phyloP scores from a whole-genome alignment of 1,140 invertebrate genomes.

The Anastrepha ludens region DNA sequence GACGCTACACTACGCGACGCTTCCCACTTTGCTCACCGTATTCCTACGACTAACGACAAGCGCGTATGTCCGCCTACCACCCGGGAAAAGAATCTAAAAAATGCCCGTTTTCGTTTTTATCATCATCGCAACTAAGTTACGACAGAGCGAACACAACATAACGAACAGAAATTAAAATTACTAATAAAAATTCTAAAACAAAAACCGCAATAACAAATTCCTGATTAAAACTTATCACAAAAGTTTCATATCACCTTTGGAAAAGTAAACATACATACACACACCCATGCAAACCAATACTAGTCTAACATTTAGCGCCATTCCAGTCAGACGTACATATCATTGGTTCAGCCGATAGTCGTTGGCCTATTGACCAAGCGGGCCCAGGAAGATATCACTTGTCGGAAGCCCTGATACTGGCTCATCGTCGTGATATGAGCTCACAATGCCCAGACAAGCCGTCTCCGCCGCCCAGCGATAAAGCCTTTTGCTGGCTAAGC shows the following conservation, averaged over 20 bases:
- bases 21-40: background rate
- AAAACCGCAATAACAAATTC: slow-evolving; percentile 63
- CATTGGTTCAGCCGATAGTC: slow-evolving; percentile 30
- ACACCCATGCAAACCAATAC: background rate
- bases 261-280: slow-evolving; percentile 56
- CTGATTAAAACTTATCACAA: slow-evolving; percentile 74
- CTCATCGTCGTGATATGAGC: slow-evolving; percentile 22
- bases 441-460: background rate
- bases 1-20: background rate
- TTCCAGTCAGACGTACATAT: background rate
- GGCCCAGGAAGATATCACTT: slow-evolving; percentile 26
- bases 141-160: background rate
- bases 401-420: slow-evolving; percentile 24
- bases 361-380: slow-evolving; percentile 28
- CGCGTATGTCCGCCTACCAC: slow-evolving; percentile 1
- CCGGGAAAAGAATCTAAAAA: slow-evolving; percentile 32
- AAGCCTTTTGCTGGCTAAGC: background rate
- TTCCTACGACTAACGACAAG: background rate
- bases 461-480: slow-evolving; percentile 7
- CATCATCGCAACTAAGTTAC: slow-evolving; percentile 3
- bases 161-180: slow-evolving; percentile 30
- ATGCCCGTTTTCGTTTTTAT: slow-evolving; percentile 25
- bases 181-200: slow-evolving; percentile 59
- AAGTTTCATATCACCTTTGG: slow-evolving; percentile 73
- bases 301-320: background rate